Evolutionary conservation across 2,888 invertebrate genomes (phyloP), one percentile per base, ranked within the genome.

Genomic region (Drosophila neotestacea): DNA sequence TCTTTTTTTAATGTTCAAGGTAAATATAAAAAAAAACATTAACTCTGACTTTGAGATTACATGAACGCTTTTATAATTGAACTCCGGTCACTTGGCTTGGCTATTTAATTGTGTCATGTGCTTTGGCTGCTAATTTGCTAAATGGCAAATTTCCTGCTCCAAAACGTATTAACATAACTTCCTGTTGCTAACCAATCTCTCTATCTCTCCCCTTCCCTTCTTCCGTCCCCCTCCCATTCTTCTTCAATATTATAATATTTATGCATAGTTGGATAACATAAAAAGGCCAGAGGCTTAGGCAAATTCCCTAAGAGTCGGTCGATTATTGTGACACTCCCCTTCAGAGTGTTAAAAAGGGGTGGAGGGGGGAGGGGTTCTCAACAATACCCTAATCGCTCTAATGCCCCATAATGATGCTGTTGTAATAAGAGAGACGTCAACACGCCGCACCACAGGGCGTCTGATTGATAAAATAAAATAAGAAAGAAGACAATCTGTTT

Each of bases 391-490:
- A 84, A 86, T 84, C 70, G 88, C 70, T 69, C 88, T 88, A 85
- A 85, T 85, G 73, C 88, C 85, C 63, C 77, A 81, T 88, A 86
- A 85, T 79, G 69, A 83, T 69, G 84, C 76, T 76, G 71, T 81
- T 88, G 81, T 73, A 84, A 81, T 84, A 88, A 85, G 79, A 88
- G 81, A 85, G 85, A 85, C 87, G 79, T 85, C 85, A 85, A 85
- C 85, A 88, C 89, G 85, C 72, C 39, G 78, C 84, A 76, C 86
- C 88, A 52, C 84, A 86, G 88, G 84, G 86, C 56, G 71, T 84
- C 84, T 78, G 78, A 84, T 84, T 84, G 84, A 84, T 84, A 84
- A 83, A 86, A 73, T 44, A 30, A 32, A 13, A 9, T 1, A 42
- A 28, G 6, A 11, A 30, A 38, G 6, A 46, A 56, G 16, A 44